Conservation (phyloP, 2,888 invertebrate genomes). For the Chloromyia formosa region DNA sequence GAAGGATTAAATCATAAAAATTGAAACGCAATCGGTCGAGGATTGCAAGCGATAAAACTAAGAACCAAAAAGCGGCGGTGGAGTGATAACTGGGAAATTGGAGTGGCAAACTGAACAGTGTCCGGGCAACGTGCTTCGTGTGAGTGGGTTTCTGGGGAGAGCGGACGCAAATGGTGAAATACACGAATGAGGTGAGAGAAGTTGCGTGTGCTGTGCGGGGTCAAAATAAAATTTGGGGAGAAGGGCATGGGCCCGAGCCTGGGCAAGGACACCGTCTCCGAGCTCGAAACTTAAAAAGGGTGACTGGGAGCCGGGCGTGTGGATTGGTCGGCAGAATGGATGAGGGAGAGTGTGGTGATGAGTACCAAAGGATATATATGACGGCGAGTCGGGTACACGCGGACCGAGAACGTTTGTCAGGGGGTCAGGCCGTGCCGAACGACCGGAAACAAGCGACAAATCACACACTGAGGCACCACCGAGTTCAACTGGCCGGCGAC, state of each 20-base stretch:
- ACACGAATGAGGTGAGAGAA: neutral
- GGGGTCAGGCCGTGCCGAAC: neutral
- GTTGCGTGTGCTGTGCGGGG: neutral
- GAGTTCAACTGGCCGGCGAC: neutral
- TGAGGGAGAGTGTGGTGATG: neutral
- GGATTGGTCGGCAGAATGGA: neutral
- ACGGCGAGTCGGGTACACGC: conserved; percentile 15
- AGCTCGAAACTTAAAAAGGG: neutral
- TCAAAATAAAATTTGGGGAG: neutral
- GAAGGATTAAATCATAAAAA: neutral
- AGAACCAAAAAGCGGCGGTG: no score
- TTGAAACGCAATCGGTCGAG: no score
- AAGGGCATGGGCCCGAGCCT: neutral
- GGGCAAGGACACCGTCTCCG: neutral
- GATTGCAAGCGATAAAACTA: no score
- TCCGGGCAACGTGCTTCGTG: no score
- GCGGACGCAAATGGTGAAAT: neutral
- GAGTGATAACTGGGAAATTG: no score
- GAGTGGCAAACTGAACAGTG: no score
- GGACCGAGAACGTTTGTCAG: neutral
- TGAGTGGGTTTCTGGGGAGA: neutral
- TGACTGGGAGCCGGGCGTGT: no score
- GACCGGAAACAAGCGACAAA: conserved; percentile 12
- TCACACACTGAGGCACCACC: neutral
- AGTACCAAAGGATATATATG: conserved; percentile 1